A percentile compares a stretch with the other conserved stretches of the same genome.
These are phyloP conservation scores for Typhlichthys eigenmanni DNA, from an alignment of 2,797 vertebrate genomes.

Conservation along the genomic window DNA sequence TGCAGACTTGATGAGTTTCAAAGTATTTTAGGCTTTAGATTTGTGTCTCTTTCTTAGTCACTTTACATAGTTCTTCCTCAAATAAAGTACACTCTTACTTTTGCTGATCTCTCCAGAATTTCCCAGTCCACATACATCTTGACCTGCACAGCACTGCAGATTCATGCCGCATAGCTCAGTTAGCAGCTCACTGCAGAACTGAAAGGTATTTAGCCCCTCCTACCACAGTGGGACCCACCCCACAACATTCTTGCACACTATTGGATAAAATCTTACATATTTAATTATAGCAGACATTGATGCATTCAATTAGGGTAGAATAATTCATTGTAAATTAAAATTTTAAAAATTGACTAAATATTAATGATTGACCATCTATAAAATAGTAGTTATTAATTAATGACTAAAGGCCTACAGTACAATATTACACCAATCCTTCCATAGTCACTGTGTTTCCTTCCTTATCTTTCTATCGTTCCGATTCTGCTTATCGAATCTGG, in stretches of 20 bases:
- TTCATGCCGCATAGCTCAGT: slow-evolving; percentile 38
- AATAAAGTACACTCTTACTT: slow-evolving; percentile 11
- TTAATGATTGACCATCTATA: too few species aligned
- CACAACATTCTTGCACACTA: slow-evolving; percentile 50
- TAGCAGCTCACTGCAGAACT: slow-evolving; percentile 37
- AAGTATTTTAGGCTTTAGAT: slow-evolving; percentile 50
- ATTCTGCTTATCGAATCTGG: too few species aligned
- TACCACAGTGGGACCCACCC: slow-evolving; percentile 43
- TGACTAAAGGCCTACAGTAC: too few species aligned
- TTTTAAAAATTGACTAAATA: too few species aligned
- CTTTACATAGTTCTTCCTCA: slow-evolving; percentile 3
- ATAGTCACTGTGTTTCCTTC: too few species aligned
- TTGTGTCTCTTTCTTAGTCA: slow-evolving; percentile 22
- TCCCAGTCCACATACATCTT: slow-evolving; percentile 36
- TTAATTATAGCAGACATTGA: slow-evolving; percentile 35
- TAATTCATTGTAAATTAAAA: too few species aligned
- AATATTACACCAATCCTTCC: too few species aligned
- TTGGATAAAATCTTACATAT: slow-evolving; percentile 30
- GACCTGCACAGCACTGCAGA: slow-evolving; percentile 47
- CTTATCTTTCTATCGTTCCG: too few species aligned
- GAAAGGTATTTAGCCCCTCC: slow-evolving; percentile 28
- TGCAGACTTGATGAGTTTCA: slow-evolving; percentile 44
- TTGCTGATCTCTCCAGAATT: slow-evolving; percentile 25
- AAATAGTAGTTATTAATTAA: too few species aligned
- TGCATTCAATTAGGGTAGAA: background rate